Evolutionary conservation across 2,888 invertebrate species (phyloP).

Genomic region (Amorpha juglandis): DNA sequence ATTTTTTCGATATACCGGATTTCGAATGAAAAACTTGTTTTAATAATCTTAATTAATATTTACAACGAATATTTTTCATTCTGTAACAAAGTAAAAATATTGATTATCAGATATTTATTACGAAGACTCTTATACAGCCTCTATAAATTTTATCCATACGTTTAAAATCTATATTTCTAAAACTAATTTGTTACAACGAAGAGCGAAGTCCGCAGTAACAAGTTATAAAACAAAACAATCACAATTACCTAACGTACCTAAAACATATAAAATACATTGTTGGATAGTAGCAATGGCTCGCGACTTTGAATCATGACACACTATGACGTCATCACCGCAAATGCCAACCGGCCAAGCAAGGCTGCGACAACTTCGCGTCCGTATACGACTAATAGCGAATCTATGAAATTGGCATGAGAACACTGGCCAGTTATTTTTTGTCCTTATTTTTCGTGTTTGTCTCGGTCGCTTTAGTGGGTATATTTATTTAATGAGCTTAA

Average conservation of each 20-base stretch:
- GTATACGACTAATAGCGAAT: conserved; percentile 40
- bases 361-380: conserved; percentile 59
- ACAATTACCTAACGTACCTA: conserved; percentile 30
- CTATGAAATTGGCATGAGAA: conserved; percentile 35
- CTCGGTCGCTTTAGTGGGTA: neutral
- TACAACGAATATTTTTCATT: neutral
- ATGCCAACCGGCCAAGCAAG: conserved; percentile 68
- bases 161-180: neutral
- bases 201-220: neutral
- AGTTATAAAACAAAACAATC: neutral
- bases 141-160: too few relatives aligned
- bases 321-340: conserved; percentile 69
- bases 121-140: too few relatives aligned
- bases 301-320: conserved; percentile 49
- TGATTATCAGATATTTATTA: too few relatives aligned
- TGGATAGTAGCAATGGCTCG: conserved; percentile 4
- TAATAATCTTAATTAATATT: neutral
- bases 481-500: conserved; percentile 11
- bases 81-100: neutral
- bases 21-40: neutral
- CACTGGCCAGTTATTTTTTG: conserved; percentile 17
- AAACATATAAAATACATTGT: conserved; percentile 27
- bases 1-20: neutral
- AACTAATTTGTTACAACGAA: neutral
- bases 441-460: conserved; percentile 9